Base-by-base conservation (phyloP, 2,113 vertebrate genomes). In the Sminthopsis crassicaudata region DNA sequence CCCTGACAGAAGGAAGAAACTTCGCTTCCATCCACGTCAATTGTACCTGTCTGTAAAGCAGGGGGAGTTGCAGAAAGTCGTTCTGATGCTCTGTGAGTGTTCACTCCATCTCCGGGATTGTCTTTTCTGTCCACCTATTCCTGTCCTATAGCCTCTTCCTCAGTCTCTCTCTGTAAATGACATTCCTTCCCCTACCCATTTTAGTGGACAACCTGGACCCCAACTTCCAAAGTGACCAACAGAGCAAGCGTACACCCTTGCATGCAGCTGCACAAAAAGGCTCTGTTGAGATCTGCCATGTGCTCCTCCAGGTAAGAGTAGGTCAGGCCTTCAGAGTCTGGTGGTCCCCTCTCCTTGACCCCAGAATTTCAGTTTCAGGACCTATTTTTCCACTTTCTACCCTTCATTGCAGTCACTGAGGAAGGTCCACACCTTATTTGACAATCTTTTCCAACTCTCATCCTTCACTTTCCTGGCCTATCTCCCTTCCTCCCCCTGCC, bases 21-120 rank as follows among this genome's bases (percentile, higher is more conserved):
- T 99, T 90, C 98, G 99, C n/a, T 99, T 99, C 98, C 99, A 99
- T 97, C 99, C 99, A 0, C 98, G 99, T 7, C 99, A 99, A 96
- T 98, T 99, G 24, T 99, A 99, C 97, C 99, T 99, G 16, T 99
- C 99, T 0, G 99, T 99, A 96, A 99, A 99, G 91, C 99, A 99
- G 96, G 99, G 99, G 0, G 99, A 99, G 90, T 99, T 99, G 30
- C 99, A 99, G 97, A 99, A 99, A 95, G 99, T 99, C 90, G 98
- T 99, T 97, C 99, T 99, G 88, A 99, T 99, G 99, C 98, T 99
- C 91, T 98, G 99, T 99, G 97, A 99, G 99, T 99, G 8, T 3
- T 0, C 16, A 27, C 2, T 16, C 16, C 7, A 26, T 0, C 14
- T n/a, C 60, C 36, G 30, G 14, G 51, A 24, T 11, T 84, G 22